Evolutionary conservation across 1,140 invertebrate species (phyloP), one percentile per base, ranked within the genome.

Genomic region (Drosophila ambigua): DNA sequence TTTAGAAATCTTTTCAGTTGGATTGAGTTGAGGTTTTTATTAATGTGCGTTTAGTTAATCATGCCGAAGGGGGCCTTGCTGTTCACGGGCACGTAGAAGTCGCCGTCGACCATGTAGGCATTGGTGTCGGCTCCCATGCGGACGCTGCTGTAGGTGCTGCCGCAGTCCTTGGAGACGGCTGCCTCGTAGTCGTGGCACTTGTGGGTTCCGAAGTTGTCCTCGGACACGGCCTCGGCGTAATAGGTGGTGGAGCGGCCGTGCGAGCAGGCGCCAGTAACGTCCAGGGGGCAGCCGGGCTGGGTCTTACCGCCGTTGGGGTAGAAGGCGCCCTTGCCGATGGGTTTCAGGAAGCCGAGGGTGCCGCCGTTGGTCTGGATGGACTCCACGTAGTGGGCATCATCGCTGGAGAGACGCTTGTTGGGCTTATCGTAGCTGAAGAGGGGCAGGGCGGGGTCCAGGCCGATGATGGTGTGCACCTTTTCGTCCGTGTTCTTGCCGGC

Each of bases 321-420:
- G 76, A 93, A 94, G 43, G 93, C 93, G 3, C 91, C 83, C 65
- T 92, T 87, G 43, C 93, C 93, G 6, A 93, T 71, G 4, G 92
- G 90, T 43, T 93, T 84, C 2, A 92, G 31, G 77, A 93, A 93
- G 8, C 93, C 93, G 2, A 94, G 67, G 8, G 63, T 35, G 13
- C 93, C 93, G 8, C 91, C 93, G 55, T 94, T 93, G 5, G 94
- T 94, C 72, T 95, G 94, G 52, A 95, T 94, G 0, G 79, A 79
- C 67, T 92, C 90, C 26, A 91, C 88, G 31, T 90, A 90, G n/a
- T 15, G 60, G 57, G 90, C 91, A 79, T 92, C 91, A 11, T 57
- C 65, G 90, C 84, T 93, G 90, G 4, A 93, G 16, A 94, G 75
- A 13, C 82, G 64, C 26, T 79, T 92, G 60, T 54, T 65, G 2